A percentile compares a stretch with the other conserved stretches of the same genome.
These are phyloP conservation scores for Florisuga fusca DNA, from an alignment of 2,797 vertebrate genomes.

Conservation along the genomic window DNA sequence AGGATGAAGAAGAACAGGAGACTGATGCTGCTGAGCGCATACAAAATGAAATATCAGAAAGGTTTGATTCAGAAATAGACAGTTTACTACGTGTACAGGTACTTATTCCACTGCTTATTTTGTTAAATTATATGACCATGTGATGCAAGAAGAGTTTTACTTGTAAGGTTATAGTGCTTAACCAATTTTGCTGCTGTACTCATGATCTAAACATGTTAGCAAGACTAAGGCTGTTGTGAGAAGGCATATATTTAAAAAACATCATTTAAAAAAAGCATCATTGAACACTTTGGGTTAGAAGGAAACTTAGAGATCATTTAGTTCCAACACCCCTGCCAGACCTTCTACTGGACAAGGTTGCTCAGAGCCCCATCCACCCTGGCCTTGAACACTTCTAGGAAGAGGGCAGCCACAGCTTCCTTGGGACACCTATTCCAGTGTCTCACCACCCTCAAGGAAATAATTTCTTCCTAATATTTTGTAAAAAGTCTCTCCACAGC, in stretches of 20 bases:
- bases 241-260: not conserved
- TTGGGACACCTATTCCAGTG: no score
- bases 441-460: no score
- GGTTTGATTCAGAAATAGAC: constrained; percentile 82
- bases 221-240: not conserved
- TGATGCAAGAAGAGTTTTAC: not conserved
- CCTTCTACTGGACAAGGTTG: no score
- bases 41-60: constrained; percentile 84
- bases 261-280: not conserved
- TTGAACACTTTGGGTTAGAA: no score
- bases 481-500: no score
- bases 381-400: no score
- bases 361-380: no score
- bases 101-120: constrained; percentile 17
- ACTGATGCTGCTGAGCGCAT: constrained; percentile 81
- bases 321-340: no score
- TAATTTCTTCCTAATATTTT: no score
- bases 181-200: not conserved
- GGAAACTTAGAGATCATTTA: no score
- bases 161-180: not conserved
- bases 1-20: constrained; percentile 85
- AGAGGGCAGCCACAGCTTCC: no score
- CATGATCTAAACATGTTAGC: not conserved
- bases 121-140: not conserved
- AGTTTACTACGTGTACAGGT: constrained; percentile 83